Base-by-base conservation (phyloP, 2,888 invertebrate species). In the Ennomos fuscantarius region DNA sequence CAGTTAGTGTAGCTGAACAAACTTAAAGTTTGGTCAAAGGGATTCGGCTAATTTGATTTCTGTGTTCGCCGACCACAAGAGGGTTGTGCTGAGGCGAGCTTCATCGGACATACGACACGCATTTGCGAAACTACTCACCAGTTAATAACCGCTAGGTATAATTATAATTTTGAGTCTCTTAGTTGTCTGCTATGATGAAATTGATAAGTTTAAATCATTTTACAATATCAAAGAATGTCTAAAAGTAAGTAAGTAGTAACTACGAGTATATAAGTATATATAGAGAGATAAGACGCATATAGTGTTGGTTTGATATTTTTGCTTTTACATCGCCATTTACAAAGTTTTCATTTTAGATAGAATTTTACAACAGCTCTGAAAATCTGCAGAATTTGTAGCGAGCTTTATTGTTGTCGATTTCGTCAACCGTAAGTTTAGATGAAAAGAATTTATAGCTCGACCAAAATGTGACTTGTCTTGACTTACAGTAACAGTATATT, bases 31-130 rank as follows among this genome's bases (percentile, higher is more conserved):
- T 70, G 56, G 76, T 79, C 82, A 84, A 84, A 84, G 84, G 84
- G 82, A 79, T 78, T 78, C 74, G 65, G 69, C 78, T 84, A 84
- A 85, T 86, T 85, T 80, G 82, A 85, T 84, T 85, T 81, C 79
- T 68, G 73, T 81, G 86, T 84, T 79, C 79, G 74, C 55, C 70
- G 59, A 66, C 80, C 81, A 65, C 82, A 76, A 74, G 78, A 76
- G 78, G 74, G 72, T 69, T 66, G 65, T 58, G 45, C 54, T n/a
- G 41, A 5, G 13, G 48, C 59, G 63, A 63, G 60, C 68, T 72
- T 65, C 69, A 64, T 70, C 62, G 76, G 76, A 77, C 78, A 74
- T 60, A 68, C 68, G 68, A 76, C 77, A 73, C 69, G 73, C 73
- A 79, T 74, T 73, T 65, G 73, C 72, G 68, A 75, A 76, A 71